Conservation (phyloP, 2,113 vertebrate species). For the Urocitellus parryii region DNA sequence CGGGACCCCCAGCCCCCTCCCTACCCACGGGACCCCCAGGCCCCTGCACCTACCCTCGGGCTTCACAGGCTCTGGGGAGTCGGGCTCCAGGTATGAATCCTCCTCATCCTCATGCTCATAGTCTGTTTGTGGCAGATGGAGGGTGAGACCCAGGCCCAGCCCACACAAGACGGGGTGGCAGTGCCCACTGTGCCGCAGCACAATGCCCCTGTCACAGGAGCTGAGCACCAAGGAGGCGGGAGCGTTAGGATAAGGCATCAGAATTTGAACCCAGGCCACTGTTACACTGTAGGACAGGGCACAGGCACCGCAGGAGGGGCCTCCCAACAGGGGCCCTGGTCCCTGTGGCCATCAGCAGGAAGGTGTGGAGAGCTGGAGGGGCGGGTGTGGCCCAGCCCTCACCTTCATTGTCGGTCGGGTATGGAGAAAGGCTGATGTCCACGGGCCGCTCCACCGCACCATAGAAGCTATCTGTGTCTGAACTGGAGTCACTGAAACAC, state of each 20-base stretch:
- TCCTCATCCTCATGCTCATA: conserved; percentile 93
- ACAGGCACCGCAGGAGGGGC: too few relatives aligned
- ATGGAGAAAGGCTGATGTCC: conserved; percentile 90
- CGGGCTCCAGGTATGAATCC: conserved; percentile 92
- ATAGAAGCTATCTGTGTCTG: conserved; percentile 95
- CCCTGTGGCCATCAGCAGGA: not conserved
- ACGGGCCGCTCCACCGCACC: conserved; percentile 93
- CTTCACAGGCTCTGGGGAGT: conserved; percentile 81
- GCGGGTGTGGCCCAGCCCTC: not conserved
- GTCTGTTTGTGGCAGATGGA: conserved; percentile 82
- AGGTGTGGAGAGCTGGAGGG: rapidly evolving
- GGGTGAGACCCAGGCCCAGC: not conserved
- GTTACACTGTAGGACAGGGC: not conserved
- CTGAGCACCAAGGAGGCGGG: not conserved
- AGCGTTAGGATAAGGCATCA: rapidly evolving
- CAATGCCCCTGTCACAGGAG: rapidly evolving
- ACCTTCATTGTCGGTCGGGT: conserved; percentile 91
- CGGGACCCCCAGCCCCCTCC: rapidly evolving
- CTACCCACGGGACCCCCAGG: not conserved
- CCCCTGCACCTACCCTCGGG: conserved; percentile 83
- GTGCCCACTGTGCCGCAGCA: not conserved
- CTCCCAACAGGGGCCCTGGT: too few relatives aligned
- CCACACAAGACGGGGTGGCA: rapidly evolving
- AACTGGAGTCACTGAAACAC: conserved; percentile 91
- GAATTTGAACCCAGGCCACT: not conserved